These are phyloP conservation scores for Coelinius sp. DNA, from an alignment of 2,888 invertebrate species.

Conservation along the genomic window DNA sequence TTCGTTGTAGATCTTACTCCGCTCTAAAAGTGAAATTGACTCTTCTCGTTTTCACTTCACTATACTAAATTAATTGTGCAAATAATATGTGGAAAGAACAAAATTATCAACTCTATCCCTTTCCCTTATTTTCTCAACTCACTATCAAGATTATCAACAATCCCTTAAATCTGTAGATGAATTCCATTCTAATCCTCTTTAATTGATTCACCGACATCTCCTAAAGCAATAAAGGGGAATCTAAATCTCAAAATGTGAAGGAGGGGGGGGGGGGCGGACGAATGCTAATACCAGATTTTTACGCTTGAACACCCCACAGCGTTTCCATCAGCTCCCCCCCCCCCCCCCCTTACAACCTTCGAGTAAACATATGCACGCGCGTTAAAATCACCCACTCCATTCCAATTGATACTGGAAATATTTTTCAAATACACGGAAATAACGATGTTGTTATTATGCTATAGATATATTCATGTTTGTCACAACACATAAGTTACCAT, in stretches of 20 bases:
- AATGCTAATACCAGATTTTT: slow-evolving; percentile 55
- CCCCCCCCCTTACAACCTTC: slow-evolving; percentile 32
- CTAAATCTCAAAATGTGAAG: slow-evolving; percentile 1
- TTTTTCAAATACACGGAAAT: slow-evolving; percentile 14
- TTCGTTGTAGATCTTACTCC: too few relatives aligned
- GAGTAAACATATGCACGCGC: slow-evolving; percentile 29
- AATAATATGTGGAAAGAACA: too few relatives aligned
- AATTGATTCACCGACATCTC: slow-evolving; percentile 47
- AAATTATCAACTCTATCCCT: too few relatives aligned
- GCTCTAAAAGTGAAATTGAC: too few relatives aligned
- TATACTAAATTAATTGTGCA: too few relatives aligned
- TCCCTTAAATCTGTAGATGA: slow-evolving; percentile 1
- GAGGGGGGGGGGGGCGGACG: too few relatives aligned
- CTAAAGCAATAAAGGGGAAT: slow-evolving; percentile 51
- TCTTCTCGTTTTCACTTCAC: too few relatives aligned
- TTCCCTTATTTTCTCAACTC: not conserved
- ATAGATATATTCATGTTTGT: slow-evolving; percentile 21
- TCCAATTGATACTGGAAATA: slow-evolving; percentile 11
- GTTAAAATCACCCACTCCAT: slow-evolving; percentile 25
- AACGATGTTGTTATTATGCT: slow-evolving; percentile 14
- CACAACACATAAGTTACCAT: slow-evolving; percentile 18
- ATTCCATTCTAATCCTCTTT: slow-evolving; percentile 39
- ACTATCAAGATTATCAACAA: not conserved
- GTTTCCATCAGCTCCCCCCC: slow-evolving; percentile 50
- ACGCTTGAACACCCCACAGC: slow-evolving; percentile 59